phyloP scores from a whole-genome alignment of 2,113 vertebrate genomes.

The Nothobranchius kuhntae region DNA sequence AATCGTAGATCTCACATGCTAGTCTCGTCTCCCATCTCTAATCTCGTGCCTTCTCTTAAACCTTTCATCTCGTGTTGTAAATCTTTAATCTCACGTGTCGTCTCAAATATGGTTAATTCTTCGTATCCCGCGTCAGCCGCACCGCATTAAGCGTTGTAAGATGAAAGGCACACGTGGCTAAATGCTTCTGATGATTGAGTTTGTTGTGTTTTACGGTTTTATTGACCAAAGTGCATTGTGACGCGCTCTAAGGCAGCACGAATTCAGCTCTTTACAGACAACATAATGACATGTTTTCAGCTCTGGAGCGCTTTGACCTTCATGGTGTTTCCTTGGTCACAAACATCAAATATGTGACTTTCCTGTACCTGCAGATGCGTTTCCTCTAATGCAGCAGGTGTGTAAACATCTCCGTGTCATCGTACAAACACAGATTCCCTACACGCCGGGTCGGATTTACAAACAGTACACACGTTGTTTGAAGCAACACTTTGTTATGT shows the following conservation, averaged over 20 bases:
- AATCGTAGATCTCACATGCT: too few species aligned
- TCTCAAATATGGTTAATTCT: too few species aligned
- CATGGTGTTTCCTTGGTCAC: not conserved
- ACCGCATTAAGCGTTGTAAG: too few species aligned
- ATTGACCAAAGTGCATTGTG: not conserved
- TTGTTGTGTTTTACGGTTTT: constrained; percentile 1
- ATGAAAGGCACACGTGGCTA: too few species aligned
- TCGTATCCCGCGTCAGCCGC: too few species aligned
- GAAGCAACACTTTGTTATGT: not conserved
- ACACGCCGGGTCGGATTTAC: not conserved
- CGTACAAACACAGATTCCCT: not conserved
- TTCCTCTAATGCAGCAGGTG: not conserved
- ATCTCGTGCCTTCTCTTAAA: too few species aligned
- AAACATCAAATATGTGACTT: constrained; percentile 5
- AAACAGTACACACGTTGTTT: not conserved
- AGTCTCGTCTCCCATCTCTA: too few species aligned
- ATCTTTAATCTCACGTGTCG: too few species aligned
- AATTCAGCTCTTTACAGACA: not conserved
- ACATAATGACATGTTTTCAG: not conserved
- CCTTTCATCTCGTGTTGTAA: too few species aligned
- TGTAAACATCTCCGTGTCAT: constrained; percentile 1
- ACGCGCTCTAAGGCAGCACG: constrained; percentile 2
- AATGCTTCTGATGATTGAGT: not conserved
- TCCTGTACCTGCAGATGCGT: not conserved
- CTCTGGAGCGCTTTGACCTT: not conserved